Conservation (phyloP, 2,888 invertebrate genomes). For the Mechanitis messenoides region DNA sequence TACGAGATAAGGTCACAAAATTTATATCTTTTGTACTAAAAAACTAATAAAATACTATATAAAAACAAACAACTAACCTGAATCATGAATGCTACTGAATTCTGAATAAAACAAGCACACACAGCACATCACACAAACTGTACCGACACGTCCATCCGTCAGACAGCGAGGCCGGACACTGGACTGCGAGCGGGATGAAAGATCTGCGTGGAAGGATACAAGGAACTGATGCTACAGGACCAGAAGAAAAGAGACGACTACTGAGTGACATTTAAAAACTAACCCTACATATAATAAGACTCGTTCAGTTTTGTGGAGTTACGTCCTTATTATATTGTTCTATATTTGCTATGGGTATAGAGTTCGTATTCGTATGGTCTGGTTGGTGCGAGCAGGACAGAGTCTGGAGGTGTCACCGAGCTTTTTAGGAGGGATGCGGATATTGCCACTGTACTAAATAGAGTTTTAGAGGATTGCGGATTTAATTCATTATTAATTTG, state of each 20-base stretch:
- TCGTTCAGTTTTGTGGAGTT: too few relatives aligned
- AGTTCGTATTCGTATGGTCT: slow-evolving; percentile 48
- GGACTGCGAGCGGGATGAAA: slow-evolving; percentile 73
- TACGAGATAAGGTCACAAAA: too few relatives aligned
- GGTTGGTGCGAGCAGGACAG: slow-evolving; percentile 59
- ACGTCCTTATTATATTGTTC: too few relatives aligned
- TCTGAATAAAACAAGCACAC: slow-evolving; percentile 53
- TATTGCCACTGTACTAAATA: too few relatives aligned
- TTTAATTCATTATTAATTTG: too few relatives aligned
- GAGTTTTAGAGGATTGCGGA: too few relatives aligned
- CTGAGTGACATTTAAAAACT: slow-evolving; percentile 60
- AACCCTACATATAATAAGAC: slow-evolving; percentile 39
- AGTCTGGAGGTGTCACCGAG: slow-evolving; percentile 69
- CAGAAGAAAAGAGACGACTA: slow-evolving; percentile 75
- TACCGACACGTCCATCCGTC: slow-evolving; percentile 66
- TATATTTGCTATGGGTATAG: slow-evolving; percentile 39
- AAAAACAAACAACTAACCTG: slow-evolving; percentile 54
- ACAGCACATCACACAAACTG: slow-evolving; percentile 59
- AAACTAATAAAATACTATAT: slow-evolving; percentile 6
- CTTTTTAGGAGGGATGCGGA: slow-evolving; percentile 65
- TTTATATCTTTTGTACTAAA: too few relatives aligned
- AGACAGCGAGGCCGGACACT: slow-evolving; percentile 71
- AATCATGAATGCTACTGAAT: slow-evolving; percentile 66
- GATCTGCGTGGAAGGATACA: slow-evolving; percentile 72
- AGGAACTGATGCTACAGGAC: slow-evolving; percentile 72